Evolutionary conservation across 2,888 invertebrate species (phyloP).

Genomic region (Arge pagana): DNA sequence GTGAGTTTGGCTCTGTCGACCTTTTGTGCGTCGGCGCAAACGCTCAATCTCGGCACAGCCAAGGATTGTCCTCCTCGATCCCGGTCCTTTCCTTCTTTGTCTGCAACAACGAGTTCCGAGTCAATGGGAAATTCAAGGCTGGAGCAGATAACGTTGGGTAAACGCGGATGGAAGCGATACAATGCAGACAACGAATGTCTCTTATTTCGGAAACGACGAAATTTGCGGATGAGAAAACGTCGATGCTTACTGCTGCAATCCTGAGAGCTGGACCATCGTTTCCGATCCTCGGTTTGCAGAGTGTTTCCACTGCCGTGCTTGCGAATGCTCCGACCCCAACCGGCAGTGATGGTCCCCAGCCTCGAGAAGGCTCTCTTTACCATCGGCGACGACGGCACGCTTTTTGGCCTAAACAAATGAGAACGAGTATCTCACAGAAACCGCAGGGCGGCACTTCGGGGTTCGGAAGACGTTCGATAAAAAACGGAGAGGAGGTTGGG

Average conservation of each 20-base stretch:
- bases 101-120: slow-evolving; percentile 63
- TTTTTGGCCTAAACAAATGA: slow-evolving; percentile 75
- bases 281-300: slow-evolving; percentile 83
- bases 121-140: no score
- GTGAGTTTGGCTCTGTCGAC: slow-evolving; percentile 90
- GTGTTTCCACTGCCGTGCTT: slow-evolving; percentile 83
- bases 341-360: slow-evolving; percentile 86
- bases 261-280: slow-evolving; percentile 90
- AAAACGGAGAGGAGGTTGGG: no score
- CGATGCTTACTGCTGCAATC: slow-evolving; percentile 92
- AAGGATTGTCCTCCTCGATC: slow-evolving; percentile 69
- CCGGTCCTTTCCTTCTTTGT: slow-evolving; percentile 80
- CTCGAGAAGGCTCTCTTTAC: slow-evolving; percentile 91
- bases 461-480: slow-evolving; percentile 37
- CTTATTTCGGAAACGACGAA: no score
- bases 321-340: slow-evolving; percentile 86
- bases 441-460: slow-evolving; percentile 53
- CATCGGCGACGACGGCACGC: slow-evolving; percentile 93
- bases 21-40: slow-evolving; percentile 93
- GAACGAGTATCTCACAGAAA: slow-evolving; percentile 59
- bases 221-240: no score
- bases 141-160: no score
- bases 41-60: slow-evolving; percentile 85
- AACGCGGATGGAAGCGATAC: no score
- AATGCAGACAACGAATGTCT: no score